These are phyloP conservation scores for Circaetus cinerascens DNA, from an alignment of 2,113 vertebrate genomes.

Conservation along the genomic window DNA sequence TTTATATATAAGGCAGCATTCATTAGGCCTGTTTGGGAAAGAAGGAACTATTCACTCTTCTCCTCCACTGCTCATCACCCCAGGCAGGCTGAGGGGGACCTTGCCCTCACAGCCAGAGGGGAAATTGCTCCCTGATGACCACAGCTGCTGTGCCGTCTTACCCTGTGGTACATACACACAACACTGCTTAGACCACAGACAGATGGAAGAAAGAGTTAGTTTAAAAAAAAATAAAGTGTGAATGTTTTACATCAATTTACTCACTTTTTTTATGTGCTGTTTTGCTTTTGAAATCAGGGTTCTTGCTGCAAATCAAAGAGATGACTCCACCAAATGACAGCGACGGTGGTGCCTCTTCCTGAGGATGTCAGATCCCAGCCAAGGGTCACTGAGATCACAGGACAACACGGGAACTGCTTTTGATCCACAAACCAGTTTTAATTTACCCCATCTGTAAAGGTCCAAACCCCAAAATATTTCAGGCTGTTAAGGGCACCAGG, in stretches of 20 bases:
- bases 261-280: not conserved
- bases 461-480: not conserved
- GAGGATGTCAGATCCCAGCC: not conserved
- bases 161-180: not conserved
- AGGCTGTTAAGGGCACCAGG: not conserved
- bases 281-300: not conserved
- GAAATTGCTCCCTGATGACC: not conserved
- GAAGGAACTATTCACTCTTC: not conserved
- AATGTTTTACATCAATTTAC: not conserved
- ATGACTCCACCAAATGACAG: not conserved
- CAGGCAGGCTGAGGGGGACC: not conserved
- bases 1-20: not conserved
- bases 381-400: not conserved
- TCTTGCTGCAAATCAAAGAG: not conserved
- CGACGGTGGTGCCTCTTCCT: not conserved
- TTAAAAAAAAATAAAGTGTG: not conserved
- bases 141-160: not conserved
- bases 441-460: conserved; percentile 3
- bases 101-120: not conserved
- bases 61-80: not conserved
- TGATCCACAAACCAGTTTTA: not conserved
- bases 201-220: not conserved
- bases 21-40: not conserved
- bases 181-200: not conserved
- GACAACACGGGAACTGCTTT: not conserved